These are phyloP conservation scores for Danionella dracula DNA, from an alignment of 2,797 vertebrate species.

Conservation along the genomic window DNA sequence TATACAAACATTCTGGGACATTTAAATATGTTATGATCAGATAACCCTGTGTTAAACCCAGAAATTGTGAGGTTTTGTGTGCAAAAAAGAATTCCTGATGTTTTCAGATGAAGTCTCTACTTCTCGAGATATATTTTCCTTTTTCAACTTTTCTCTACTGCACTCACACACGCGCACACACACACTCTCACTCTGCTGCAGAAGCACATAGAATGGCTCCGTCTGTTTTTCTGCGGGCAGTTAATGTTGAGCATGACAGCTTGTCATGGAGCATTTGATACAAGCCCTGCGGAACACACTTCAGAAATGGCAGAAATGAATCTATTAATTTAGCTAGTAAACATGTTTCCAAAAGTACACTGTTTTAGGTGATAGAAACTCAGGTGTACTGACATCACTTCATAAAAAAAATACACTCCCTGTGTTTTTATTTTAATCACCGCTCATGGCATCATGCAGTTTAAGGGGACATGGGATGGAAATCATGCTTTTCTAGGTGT, in stretches of 20 bases:
- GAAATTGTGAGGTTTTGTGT: background rate
- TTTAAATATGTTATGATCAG: slow-evolving; percentile 47
- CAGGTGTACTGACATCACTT: too few relatives aligned
- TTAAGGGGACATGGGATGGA: too few relatives aligned
- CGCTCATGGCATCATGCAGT: too few relatives aligned
- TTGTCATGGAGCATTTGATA: slow-evolving; percentile 67
- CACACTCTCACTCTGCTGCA: background rate
- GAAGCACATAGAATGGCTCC: slow-evolving; percentile 40
- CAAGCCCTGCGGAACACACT: slow-evolving; percentile 41
- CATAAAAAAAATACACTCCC: background rate
- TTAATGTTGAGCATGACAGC: slow-evolving; percentile 57
- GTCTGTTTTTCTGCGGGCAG: slow-evolving; percentile 62
- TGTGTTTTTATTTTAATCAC: too few relatives aligned
- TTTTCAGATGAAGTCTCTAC: background rate
- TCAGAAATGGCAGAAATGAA: background rate
- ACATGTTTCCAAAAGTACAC: background rate
- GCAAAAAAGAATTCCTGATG: background rate
- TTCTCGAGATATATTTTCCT: background rate
- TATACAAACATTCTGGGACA: slow-evolving; percentile 44
- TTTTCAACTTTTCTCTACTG: background rate
- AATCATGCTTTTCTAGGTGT: too few relatives aligned
- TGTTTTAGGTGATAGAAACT: background rate
- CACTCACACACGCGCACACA: slow-evolving; percentile 16
- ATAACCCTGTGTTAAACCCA: background rate
- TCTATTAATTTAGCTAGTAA: slow-evolving; percentile 6